Conservation (phyloP, 2,113 vertebrate species). For the Grus americana region DNA sequence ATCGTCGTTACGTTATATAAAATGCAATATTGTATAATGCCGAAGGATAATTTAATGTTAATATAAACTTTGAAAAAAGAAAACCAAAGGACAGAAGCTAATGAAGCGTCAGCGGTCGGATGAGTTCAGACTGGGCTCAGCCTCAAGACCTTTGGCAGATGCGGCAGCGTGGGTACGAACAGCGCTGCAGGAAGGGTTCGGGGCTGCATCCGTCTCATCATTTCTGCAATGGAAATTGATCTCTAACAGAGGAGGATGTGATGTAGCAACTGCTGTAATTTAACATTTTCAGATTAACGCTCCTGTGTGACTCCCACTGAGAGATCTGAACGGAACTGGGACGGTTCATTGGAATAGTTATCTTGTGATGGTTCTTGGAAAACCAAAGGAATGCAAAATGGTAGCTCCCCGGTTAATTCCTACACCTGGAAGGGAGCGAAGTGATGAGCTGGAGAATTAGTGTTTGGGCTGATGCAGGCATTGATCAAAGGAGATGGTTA, state of each 20-base stretch:
- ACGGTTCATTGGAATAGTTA: background rate
- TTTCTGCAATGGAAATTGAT: background rate
- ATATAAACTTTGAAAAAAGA: background rate
- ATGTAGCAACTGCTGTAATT: background rate
- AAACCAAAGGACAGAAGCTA: background rate
- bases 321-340: background rate
- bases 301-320: background rate
- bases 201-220: background rate
- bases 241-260: background rate
- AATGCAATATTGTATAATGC: background rate
- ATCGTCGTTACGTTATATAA: background rate
- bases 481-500: background rate
- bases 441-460: background rate
- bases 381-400: background rate
- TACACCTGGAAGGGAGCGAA: background rate
- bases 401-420: background rate
- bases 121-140: background rate
- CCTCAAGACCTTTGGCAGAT: background rate
- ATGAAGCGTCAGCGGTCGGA: background rate
- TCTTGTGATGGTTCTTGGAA: background rate
- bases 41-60: background rate
- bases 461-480: background rate
- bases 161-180: background rate
- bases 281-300: background rate
- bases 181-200: no score